Evolutionary conservation across 2,113 vertebrate genomes (phyloP).

Genomic region (Tursiops truncatus): DNA sequence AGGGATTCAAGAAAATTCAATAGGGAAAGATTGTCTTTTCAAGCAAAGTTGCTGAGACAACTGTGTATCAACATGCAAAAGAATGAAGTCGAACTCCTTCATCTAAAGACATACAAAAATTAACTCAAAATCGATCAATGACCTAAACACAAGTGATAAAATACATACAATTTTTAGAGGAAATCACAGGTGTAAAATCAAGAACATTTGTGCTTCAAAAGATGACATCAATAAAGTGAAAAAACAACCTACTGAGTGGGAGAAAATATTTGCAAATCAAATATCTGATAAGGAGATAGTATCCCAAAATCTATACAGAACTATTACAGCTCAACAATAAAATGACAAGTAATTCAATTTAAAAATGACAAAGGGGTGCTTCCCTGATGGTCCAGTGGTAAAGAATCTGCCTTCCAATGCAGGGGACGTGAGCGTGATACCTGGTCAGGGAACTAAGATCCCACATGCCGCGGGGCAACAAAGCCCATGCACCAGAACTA

Average conservation of each 20-base stretch:
- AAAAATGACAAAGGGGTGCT: neutral
- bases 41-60: slow-evolving; percentile 34
- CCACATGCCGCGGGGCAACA: no score
- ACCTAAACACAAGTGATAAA: neutral
- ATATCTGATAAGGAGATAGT: neutral
- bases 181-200: neutral
- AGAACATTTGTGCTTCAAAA: neutral
- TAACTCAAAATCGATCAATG: slow-evolving; percentile 5
- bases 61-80: neutral
- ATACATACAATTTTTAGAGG: neutral
- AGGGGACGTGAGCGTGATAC: no score
- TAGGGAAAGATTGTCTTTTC: neutral
- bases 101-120: neutral
- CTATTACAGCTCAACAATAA: neutral
- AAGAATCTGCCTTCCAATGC: no score
- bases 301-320: neutral
- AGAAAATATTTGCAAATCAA: neutral
- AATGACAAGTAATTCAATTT: neutral
- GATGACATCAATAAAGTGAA: neutral
- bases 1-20: slow-evolving; percentile 24
- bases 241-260: neutral
- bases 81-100: neutral
- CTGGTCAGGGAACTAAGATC: no score
- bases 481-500: no score
- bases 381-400: no score